These are phyloP conservation scores for Cyanoderma ruficeps DNA, from an alignment of 2,113 vertebrate genomes.

Conservation along the genomic window DNA sequence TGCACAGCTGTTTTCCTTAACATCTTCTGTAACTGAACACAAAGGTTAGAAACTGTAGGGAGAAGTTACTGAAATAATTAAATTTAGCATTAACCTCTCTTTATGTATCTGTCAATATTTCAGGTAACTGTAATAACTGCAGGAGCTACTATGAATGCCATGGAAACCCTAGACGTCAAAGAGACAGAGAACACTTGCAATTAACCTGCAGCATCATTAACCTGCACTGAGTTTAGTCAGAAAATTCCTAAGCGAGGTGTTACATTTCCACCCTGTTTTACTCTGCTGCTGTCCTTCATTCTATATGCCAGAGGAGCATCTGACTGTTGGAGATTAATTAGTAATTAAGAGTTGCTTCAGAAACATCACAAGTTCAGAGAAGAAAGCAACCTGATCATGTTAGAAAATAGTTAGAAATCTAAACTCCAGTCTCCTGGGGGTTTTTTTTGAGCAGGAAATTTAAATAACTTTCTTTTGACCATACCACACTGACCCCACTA, in stretches of 20 bases:
- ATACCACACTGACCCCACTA: neutral
- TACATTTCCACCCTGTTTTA: neutral
- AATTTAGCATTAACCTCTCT: neutral
- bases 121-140: neutral
- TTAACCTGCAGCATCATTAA: neutral
- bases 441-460: neutral
- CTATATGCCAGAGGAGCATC: neutral
- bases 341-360: constrained; percentile 12
- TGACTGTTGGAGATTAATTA: constrained; percentile 9
- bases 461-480: neutral
- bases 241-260: neutral
- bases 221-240: neutral
- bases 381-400: neutral
- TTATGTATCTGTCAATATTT: neutral
- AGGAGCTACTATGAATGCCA: neutral
- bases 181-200: neutral
- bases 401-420: neutral
- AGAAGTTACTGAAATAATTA: neutral
- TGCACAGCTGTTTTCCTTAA: neutral
- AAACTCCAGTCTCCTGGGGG: neutral
- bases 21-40: neutral
- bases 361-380: neutral
- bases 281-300: neutral
- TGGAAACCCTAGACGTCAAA: neutral
- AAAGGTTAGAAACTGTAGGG: neutral